Conservation (phyloP, 1,140 invertebrate genomes). For the Piezodorus guildinii region DNA sequence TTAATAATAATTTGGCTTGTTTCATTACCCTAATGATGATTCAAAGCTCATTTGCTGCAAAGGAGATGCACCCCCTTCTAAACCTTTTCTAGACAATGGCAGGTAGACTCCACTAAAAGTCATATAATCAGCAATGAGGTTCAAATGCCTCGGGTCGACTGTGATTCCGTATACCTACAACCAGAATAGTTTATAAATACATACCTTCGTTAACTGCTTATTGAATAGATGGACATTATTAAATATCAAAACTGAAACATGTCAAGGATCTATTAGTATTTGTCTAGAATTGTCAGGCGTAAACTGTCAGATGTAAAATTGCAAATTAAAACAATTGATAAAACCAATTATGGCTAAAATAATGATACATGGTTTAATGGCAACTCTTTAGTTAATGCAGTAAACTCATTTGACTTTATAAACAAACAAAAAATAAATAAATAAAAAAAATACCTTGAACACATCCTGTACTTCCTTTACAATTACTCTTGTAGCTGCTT, state of each 20-base stretch:
- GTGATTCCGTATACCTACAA: conserved; percentile 81
- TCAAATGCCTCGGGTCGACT: conserved; percentile 87
- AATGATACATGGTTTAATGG: no score
- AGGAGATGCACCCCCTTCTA: conserved; percentile 77
- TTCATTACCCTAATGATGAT: conserved; percentile 10
- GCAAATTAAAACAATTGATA: no score
- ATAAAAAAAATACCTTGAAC: conserved; percentile 35
- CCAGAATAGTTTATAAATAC: conserved; percentile 7
- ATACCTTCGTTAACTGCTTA: background rate
- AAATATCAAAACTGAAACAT: no score
- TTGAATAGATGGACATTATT: no score
- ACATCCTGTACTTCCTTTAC: conserved; percentile 41
- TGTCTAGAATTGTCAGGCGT: no score
- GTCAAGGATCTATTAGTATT: no score
- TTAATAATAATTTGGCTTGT: no score
- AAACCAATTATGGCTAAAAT: no score
- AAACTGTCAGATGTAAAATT: no score
- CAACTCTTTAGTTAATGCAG: no score
- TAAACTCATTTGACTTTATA: no score
- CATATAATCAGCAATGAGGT: conserved; percentile 94
- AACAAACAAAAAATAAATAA: background rate
- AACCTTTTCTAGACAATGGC: conserved; percentile 81
- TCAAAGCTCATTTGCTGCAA: conserved; percentile 76
- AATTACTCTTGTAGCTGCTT: conserved; percentile 84
- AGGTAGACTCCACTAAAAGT: conserved; percentile 82